A percentile compares a stretch with the other conserved stretches of the same genome.
Evolutionary conservation across 2,797 vertebrate genomes (phyloP).

Genomic region (Sparidentex hasta): DNA sequence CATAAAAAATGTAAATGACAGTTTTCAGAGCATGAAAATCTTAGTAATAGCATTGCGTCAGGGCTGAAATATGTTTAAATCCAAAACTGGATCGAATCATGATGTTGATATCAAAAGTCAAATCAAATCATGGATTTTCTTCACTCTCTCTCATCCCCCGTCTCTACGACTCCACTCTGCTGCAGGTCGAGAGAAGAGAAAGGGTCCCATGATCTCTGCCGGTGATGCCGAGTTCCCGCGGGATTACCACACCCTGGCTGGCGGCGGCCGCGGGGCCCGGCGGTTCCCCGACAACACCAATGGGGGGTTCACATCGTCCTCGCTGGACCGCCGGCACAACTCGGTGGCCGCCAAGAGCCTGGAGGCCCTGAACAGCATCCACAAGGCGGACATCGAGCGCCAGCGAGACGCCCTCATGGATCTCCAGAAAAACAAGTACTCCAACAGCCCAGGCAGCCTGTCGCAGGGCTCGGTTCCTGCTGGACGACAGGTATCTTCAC

Average conservation of each 20-base stretch:
- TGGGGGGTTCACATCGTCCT: conserved; percentile 88
- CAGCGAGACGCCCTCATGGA: conserved; percentile 94
- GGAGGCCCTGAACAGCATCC: conserved; percentile 93
- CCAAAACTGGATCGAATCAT: no score
- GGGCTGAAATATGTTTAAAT: no score
- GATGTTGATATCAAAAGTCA: no score
- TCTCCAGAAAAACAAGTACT: conserved; percentile 93
- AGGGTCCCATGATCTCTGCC: conserved; percentile 95
- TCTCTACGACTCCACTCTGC: not conserved
- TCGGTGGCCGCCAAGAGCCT: conserved; percentile 92
- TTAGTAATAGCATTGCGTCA: no score
- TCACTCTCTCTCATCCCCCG: not conserved
- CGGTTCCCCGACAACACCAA: conserved; percentile 75
- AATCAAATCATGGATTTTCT: no score
- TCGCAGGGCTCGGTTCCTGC: conserved; percentile 60
- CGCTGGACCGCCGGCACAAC: conserved; percentile 89
- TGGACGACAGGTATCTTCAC: conserved; percentile 71
- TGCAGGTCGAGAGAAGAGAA: conserved; percentile 93
- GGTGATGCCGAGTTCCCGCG: conserved; percentile 96
- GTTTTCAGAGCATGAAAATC: no score
- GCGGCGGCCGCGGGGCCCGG: conserved; percentile 84
- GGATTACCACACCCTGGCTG: conserved; percentile 93
- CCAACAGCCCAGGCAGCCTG: conserved; percentile 76
- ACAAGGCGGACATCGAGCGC: conserved; percentile 93
- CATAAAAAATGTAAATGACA: no score